Percentiles rank a stretch among this genome's conserved stretches.
Conservation (phyloP, 2,888 invertebrate species). For the Torymus auratus region DNA sequence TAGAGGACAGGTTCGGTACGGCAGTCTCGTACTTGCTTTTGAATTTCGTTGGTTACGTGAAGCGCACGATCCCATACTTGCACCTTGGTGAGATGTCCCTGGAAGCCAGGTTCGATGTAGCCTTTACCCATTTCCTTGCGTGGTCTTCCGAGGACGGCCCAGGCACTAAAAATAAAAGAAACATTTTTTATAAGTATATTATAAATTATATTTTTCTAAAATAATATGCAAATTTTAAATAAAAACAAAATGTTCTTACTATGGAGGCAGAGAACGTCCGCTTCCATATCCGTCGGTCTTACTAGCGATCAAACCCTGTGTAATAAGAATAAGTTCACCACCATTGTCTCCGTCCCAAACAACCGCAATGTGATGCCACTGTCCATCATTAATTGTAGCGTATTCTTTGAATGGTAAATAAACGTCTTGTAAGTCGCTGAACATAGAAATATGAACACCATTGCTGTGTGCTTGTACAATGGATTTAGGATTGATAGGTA, state of each 20-base stretch:
- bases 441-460: slow-evolving; percentile 93
- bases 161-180: slow-evolving; percentile 81
- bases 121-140: slow-evolving; percentile 82
- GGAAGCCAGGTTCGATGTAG: slow-evolving; percentile 94
- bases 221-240: slow-evolving; percentile 22
- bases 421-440: slow-evolving; percentile 91
- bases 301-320: slow-evolving; percentile 97
- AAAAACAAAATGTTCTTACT: slow-evolving; percentile 79
- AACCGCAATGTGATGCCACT: slow-evolving; percentile 96
- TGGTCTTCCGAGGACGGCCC: slow-evolving; percentile 95
- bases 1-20: slow-evolving; percentile 94
- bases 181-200: background rate
- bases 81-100: slow-evolving; percentile 94
- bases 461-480: slow-evolving; percentile 94
- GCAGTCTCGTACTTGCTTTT: slow-evolving; percentile 95
- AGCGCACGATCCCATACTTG: slow-evolving; percentile 96
- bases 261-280: slow-evolving; percentile 88
- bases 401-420: slow-evolving; percentile 94
- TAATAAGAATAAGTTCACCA: slow-evolving; percentile 92
- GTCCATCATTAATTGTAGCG: slow-evolving; percentile 95
- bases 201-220: slow-evolving; percentile 1
- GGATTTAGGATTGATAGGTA: slow-evolving; percentile 86
- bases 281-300: slow-evolving; percentile 92
- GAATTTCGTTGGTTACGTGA: slow-evolving; percentile 94
- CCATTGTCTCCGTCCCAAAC: slow-evolving; percentile 95